These are phyloP conservation scores for Polymixis flavicincta DNA, from an alignment of 2,888 invertebrate species.

Conservation along the genomic window DNA sequence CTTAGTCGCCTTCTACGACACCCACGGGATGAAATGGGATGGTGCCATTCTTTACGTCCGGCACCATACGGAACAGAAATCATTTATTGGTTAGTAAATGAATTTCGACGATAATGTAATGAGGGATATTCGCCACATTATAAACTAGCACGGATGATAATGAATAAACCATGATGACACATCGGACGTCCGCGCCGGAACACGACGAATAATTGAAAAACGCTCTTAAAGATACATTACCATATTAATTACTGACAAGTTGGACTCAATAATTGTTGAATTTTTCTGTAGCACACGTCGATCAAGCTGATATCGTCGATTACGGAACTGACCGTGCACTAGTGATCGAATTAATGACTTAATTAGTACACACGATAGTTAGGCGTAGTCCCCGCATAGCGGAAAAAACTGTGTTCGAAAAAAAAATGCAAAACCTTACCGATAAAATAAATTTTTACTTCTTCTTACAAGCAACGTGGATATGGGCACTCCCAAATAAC, in stretches of 20 bases:
- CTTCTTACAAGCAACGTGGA: background rate
- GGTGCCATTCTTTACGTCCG: no score
- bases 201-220: slow-evolving; percentile 43
- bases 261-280: background rate
- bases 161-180: slow-evolving; percentile 48
- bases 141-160: slow-evolving; percentile 50
- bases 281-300: background rate
- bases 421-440: background rate
- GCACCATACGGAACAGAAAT: no score
- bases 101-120: slow-evolving; percentile 15
- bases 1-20: no score
- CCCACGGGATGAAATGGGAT: no score
- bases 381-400: background rate
- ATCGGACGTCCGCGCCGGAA: slow-evolving; percentile 60
- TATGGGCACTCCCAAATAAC: background rate
- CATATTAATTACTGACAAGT: slow-evolving; percentile 21
- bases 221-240: slow-evolving; percentile 41
- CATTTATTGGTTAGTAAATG: background rate
- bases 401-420: background rate
- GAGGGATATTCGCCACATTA: slow-evolving; percentile 39
- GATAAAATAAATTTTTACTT: background rate
- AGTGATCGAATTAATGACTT: slow-evolving; percentile 12
- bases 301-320: background rate
- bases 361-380: background rate
- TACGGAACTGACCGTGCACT: slow-evolving; percentile 5